Evolutionary conservation across 2,113 vertebrate genomes (phyloP), one percentile per base, ranked within the genome.

Genomic region (Neodon shergylaensis): DNA sequence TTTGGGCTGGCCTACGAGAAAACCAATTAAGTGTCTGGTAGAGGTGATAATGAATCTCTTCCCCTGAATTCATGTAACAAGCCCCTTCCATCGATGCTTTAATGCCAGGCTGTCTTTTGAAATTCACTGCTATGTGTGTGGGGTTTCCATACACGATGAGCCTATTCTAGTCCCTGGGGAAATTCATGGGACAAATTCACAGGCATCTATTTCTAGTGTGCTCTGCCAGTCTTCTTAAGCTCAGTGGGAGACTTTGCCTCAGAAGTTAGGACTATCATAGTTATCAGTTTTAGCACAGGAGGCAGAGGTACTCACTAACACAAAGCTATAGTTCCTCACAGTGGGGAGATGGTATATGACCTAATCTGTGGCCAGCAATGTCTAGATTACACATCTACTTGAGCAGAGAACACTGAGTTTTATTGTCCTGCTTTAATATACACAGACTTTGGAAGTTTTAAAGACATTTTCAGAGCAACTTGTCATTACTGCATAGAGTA

Each of bases 301-400:
- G 12, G 9, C 12, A 22, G 5, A 83, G 0, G 36, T n/a, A 7
- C 1, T 24, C 1, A 19, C 28, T 13, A 1, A 22, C 13, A 1
- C 5, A 19, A 24, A 2, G 5, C 42, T 47, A 73, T 1, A 68
- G 14, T 44, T 72, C 2, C 65, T 31, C 26, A 47, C 19, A 61
- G 33, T 33, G 10, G 5, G 24, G 2, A 49, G 22, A 5, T 39
- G 10, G 24, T 2, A 19, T 22, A 9, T 21, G 14, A 31, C 4
- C 2, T 58, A 13, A 1, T 74, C 77, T 11, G 4, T 58, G n/a
- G 5, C 21, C 26, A 49, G 7, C 26, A 61, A 19, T 28, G 16
- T 1, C 52, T 28, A 7, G 6, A 1, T 13, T 42, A 6, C 22
- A 7, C 42, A 8, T 9, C 11, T 33, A 74, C 4, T 11, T 7